A percentile compares a stretch with the other conserved stretches of the same genome.
These are phyloP conservation scores for Cancer borealis DNA, from an alignment of 2,888 invertebrate genomes.

Conservation along the genomic window DNA sequence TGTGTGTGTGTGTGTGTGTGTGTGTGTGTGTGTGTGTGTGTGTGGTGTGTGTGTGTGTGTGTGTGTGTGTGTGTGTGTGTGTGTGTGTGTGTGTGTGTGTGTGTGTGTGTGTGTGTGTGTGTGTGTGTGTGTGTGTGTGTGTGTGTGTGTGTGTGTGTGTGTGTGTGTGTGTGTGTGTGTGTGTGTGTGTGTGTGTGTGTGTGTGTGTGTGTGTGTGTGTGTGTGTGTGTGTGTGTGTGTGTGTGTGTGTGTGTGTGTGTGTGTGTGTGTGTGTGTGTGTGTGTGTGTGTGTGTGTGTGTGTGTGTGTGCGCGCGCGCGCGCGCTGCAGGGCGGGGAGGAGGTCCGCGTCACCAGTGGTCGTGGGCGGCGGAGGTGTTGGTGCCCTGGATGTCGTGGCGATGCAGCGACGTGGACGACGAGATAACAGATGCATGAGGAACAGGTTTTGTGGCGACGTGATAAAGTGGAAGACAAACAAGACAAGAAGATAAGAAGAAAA, in stretches of 20 bases:
- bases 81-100: background rate
- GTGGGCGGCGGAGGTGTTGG: background rate
- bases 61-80: conserved; percentile 37
- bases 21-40: too few species aligned
- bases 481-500: background rate
- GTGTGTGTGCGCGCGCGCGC: background rate
- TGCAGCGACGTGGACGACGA: background rate
- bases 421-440: conserved; percentile 37
- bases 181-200: background rate
- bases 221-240: conserved; percentile 39
- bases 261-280: conserved; percentile 49
- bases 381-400: conserved; percentile 14
- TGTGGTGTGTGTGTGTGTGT: conserved; percentile 5
- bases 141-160: too few species aligned
- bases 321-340: background rate
- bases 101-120: conserved; percentile 37
- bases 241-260: conserved; percentile 15
- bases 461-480: conserved; percentile 29
- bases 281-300: background rate
- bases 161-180: too few species aligned
- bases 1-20: conserved; percentile 21
- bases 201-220: conserved; percentile 38
- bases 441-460: conserved; percentile 28
- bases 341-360: background rate
- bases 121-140: too few species aligned